These are phyloP conservation scores for Micropterix aruncella DNA, from an alignment of 2,888 invertebrate genomes.

Conservation along the genomic window DNA sequence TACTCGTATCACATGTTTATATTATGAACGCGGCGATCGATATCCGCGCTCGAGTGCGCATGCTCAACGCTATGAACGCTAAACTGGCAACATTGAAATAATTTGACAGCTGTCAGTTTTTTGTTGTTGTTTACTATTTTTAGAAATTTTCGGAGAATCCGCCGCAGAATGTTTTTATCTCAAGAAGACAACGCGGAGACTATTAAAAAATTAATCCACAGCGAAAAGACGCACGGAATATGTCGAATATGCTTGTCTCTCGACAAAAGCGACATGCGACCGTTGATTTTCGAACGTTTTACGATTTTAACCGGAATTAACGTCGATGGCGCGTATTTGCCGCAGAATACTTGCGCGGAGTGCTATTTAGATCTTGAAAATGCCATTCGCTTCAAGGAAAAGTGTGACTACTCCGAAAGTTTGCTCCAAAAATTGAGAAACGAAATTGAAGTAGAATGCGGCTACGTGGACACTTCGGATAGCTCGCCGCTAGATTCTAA, in stretches of 20 bases:
- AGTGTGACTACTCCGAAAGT: not conserved
- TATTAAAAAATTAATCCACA: too few relatives aligned
- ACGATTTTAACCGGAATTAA: not conserved
- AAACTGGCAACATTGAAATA: too few relatives aligned
- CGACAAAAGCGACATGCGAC: not conserved
- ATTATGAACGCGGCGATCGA: too few relatives aligned
- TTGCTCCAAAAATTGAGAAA: not conserved
- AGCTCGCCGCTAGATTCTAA: not conserved
- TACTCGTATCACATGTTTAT: too few relatives aligned
- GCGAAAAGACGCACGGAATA: not conserved
- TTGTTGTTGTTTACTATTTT: too few relatives aligned
- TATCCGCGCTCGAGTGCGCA: too few relatives aligned
- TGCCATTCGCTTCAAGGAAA: not conserved
- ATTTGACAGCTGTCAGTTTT: too few relatives aligned
- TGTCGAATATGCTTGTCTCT: not conserved
- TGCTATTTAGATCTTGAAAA: not conserved
- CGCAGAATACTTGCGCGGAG: not conserved
- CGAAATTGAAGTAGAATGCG: not conserved
- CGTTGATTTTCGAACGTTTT: not conserved
- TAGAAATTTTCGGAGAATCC: too few relatives aligned
- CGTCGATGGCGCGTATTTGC: not conserved
- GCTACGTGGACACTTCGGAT: not conserved
- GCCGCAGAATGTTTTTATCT: too few relatives aligned
- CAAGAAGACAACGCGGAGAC: too few relatives aligned
- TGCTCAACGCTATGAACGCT: too few relatives aligned